A percentile compares a stretch with the other conserved stretches of the same genome.
phyloP scores from a whole-genome alignment of 2,888 invertebrate genomes.

The Euplexia lucipara region DNA sequence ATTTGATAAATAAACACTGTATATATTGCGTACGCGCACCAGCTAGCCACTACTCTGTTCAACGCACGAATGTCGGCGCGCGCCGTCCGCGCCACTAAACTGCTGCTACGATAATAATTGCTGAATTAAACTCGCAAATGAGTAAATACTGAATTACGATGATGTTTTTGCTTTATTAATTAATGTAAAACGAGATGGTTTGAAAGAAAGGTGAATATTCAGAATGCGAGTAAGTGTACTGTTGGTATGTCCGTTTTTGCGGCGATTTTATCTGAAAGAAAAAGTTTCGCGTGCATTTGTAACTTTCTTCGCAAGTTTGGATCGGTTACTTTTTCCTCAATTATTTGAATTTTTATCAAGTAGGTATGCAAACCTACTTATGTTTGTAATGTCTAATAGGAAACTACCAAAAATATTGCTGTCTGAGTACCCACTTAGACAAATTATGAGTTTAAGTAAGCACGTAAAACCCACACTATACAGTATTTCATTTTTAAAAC shows the following conservation, averaged over 20 bases:
- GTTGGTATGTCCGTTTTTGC: constrained; percentile 34
- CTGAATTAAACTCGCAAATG: constrained; percentile 48
- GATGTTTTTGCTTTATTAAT: constrained; percentile 48
- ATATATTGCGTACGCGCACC: constrained; percentile 51
- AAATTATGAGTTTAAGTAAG: neutral
- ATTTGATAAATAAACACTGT: constrained; percentile 58
- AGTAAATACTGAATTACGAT: constrained; percentile 44
- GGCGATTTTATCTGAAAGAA: constrained; percentile 44
- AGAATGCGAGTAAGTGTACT: constrained; percentile 36
- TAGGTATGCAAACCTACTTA: neutral
- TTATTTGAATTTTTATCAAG: constrained; percentile 10
- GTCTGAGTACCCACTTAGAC: neutral
- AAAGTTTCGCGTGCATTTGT: constrained; percentile 6
- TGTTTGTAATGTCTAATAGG: neutral
- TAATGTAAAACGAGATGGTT: constrained; percentile 42
- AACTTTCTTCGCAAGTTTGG: constrained; percentile 41
- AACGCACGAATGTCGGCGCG: constrained; percentile 58
- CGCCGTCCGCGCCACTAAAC: constrained; percentile 51
- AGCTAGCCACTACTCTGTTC: constrained; percentile 52
- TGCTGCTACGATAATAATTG: constrained; percentile 51
- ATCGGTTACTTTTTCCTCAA: constrained; percentile 18
- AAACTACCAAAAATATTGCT: neutral
- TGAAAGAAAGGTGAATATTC: constrained; percentile 52
- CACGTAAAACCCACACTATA: constrained; percentile 10
- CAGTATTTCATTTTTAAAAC: constrained; percentile 7